Conservation (phyloP, 2,888 invertebrate species). For the Saturnia pavonia region DNA sequence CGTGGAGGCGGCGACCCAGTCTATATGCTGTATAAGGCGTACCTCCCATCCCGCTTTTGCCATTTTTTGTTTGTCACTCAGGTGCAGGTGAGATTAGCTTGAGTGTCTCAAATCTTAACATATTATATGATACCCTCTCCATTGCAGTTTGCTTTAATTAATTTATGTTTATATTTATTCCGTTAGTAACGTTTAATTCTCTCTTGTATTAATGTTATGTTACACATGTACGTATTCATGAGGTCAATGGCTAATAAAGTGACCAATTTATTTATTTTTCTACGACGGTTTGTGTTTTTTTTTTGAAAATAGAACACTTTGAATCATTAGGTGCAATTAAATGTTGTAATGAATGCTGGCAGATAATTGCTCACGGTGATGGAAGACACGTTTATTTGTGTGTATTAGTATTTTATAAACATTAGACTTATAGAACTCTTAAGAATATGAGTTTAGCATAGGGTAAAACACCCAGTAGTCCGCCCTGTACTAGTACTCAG, state of each 20-base stretch:
- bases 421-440: background rate
- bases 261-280: conserved; percentile 1
- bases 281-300: background rate
- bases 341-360: conserved; percentile 1
- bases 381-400: conserved; percentile 3
- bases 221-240: background rate
- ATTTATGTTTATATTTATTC: background rate
- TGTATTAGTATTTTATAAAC: background rate
- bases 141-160: no score
- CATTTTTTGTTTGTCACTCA: no score
- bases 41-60: no score
- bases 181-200: background rate
- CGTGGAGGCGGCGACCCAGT: no score
- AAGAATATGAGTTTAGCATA: background rate
- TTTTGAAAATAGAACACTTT: background rate
- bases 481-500: no score
- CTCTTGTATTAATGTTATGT: background rate
- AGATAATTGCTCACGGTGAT: conserved; percentile 9
- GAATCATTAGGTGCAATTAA: conserved; percentile 1
- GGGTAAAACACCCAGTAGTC: no score
- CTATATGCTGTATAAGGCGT: no score
- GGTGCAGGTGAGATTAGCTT: no score
- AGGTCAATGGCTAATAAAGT: background rate
- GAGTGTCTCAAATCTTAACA: no score
- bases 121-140: no score